Evolutionary conservation across 92 coral and sea anemone species (phyloP).

Genomic region (Blastomussa wellsi): DNA sequence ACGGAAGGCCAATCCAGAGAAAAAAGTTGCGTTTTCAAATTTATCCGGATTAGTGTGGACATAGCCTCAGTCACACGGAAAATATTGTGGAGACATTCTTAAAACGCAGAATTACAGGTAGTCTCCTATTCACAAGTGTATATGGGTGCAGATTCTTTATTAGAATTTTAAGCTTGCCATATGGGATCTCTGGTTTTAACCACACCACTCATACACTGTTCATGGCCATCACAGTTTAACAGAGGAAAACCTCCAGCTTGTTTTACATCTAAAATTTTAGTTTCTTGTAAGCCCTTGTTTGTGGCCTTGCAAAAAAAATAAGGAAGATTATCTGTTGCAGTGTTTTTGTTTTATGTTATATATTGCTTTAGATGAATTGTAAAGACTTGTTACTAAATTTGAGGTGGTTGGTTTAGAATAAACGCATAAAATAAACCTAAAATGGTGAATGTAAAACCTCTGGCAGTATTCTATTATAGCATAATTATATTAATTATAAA

Average conservation of each 20-base stretch:
- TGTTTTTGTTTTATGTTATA: background rate
- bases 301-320: background rate
- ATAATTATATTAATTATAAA: too few relatives aligned
- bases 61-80: background rate
- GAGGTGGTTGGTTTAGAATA: constrained; percentile 25
- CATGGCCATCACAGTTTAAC: background rate
- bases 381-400: background rate
- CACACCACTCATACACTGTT: background rate
- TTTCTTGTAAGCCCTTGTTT: constrained; percentile 1
- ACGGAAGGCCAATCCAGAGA: too few relatives aligned
- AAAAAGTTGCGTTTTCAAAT: too few relatives aligned
- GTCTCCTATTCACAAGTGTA: too few relatives aligned
- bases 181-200: background rate
- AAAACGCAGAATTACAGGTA: background rate
- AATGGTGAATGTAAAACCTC: background rate
- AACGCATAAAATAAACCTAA: background rate
- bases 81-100: background rate
- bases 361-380: background rate
- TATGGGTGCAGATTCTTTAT: too few relatives aligned
- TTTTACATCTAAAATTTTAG: background rate
- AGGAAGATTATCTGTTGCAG: background rate
- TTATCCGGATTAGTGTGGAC: too few relatives aligned
- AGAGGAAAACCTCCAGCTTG: background rate
- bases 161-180: background rate
- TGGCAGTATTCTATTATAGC: too few relatives aligned